Evolutionary conservation across 2,113 vertebrate genomes (phyloP), one percentile per base, ranked within the genome.

Genomic region (Canis aureus): DNA sequence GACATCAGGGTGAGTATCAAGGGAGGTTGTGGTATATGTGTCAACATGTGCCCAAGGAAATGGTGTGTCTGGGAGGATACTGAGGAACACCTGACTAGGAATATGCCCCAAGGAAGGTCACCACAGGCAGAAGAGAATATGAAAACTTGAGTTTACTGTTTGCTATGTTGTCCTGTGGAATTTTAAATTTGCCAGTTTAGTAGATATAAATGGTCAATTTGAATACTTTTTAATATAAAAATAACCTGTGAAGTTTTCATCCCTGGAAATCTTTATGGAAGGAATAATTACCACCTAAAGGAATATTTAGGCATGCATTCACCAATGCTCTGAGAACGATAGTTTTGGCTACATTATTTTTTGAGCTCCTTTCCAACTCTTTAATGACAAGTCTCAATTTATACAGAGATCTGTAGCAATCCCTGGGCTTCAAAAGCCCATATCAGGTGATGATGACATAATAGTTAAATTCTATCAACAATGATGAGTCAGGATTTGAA

Each of bases 401-500:
- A 51, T 66, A 85, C 51, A 91, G 53, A 95, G 22, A 89, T 85
- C 66, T 96, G 66, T 76, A 79, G 92, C 49, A 82, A 73, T 85
- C 49, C 11, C 29, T 85, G 76, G 51, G 66, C 22, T 32, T 80
- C 59, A 71, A 53, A 10, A 91, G 76, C 84, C 71, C 81, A 32
- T 81, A 81, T 71, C 43, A 27, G 76, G 60, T 69, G 74, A 91
- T 80, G 38, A 94, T 91, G 82, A 95, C 32, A 93, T 74, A 84
- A 76, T 8, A 57, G 20, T 57, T 90, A 90, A 89, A 51, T 86
- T 95, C 51, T 80, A 62, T 76, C 86, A 93, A 91, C 55, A 85
- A 38, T 71, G 82, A 95, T 79, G 74, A 92, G 88, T 94, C 74
- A 91, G 73, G 59, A 73, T 89, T 94, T 91, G 85, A 95, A 71